Base-by-base conservation (phyloP, 2,888 invertebrate genomes). In the Petrolisthes cinctipes region DNA sequence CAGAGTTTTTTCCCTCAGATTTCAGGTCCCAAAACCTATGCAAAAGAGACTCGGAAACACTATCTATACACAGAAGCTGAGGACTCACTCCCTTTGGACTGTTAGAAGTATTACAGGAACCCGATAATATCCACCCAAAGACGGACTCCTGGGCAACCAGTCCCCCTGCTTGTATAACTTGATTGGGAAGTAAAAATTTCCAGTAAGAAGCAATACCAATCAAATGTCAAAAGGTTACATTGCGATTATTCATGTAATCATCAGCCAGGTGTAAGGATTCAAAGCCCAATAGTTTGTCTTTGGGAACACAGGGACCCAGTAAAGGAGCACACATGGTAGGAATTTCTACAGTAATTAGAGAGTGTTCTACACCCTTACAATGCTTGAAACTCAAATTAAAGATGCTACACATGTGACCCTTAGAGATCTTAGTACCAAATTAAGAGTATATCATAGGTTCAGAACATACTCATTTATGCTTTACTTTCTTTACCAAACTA, bases 111-210 rank as follows among this genome's bases (percentile, higher is more conserved):
- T 7, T 83, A n/a, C 11, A 83, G 11, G 75, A 73, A 53, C 73
- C 56, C 17, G 83, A 83, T 75, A 83, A 83, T 66, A 73, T 23
- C 83, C 73, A 83, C 5, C 83, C 83, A 73, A 83, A 83, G 9
- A 57, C 66, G 17, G 82, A 83, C 83, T 83, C 83, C 75, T 83
- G 83, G 57, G 76, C 83, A 86, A 79, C 81, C 54, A 83, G 78
- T 56, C 56, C 56, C 81, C 57, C 54, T 53, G 68, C 37, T 37
- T 75, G 71, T 6, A 83, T 5, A 23, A 23, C 37, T 17, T 75
- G 51, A 75, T 88, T 85, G 20, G 73, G n/a, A 51, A 71, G 54
- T 51, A 86, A 79, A n/a, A 88, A 54, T 17, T 14, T 73, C 73
- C 83, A 83, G 51, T 75, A 83, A 56, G 75, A 73, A 83, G 73